phyloP scores from a whole-genome alignment of 2,888 invertebrate species.

The Pandemis corylana region DNA sequence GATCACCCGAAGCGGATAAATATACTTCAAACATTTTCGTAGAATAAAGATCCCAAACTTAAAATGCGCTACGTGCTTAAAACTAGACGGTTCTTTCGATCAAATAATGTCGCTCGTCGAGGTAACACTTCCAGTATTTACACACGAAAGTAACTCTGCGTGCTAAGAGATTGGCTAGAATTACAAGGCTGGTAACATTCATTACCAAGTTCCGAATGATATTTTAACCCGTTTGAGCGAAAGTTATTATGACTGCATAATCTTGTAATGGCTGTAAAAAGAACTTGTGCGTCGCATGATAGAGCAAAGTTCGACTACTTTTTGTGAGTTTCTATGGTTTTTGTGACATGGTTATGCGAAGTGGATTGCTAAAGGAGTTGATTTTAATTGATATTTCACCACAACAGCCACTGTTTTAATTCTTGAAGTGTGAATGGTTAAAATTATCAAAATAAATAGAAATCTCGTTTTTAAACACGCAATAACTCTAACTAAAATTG shows the following conservation, averaged over 20 bases:
- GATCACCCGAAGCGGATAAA: too few relatives aligned
- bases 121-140: background rate
- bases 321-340: background rate
- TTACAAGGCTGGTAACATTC: constrained; percentile 32
- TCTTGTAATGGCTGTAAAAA: constrained; percentile 24
- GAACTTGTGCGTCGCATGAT: constrained; percentile 15
- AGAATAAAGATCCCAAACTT: too few relatives aligned
- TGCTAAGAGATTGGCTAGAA: constrained; percentile 25
- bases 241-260: constrained; percentile 32
- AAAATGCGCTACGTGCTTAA: too few relatives aligned
- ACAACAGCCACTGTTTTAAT: too few relatives aligned
- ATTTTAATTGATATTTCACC: background rate
- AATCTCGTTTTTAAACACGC: too few relatives aligned
- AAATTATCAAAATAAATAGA: too few relatives aligned
- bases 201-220: constrained; percentile 32
- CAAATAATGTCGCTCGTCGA: background rate
- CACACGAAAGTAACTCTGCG: background rate
- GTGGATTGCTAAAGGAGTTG: background rate
- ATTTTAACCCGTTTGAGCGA: constrained; percentile 36
- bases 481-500: too few relatives aligned
- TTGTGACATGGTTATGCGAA: background rate
- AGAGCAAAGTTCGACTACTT: constrained; percentile 21
- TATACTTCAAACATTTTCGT: too few relatives aligned
- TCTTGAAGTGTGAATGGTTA: too few relatives aligned
- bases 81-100: background rate